phyloP scores from a whole-genome alignment of 1,140 invertebrate species.

The Lasaia peninsularis region DNA sequence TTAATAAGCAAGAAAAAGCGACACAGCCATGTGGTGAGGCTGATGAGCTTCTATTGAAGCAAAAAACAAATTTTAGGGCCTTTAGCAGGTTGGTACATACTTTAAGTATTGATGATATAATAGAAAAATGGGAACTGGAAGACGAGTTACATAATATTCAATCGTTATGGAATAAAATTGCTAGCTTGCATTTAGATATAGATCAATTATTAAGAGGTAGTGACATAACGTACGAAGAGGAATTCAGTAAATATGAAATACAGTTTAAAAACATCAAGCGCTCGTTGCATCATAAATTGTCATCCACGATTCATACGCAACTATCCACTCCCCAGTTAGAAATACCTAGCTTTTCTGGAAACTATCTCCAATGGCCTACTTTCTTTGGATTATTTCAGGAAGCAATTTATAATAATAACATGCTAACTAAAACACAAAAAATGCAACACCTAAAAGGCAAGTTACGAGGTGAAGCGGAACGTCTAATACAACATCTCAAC shows the following conservation, averaged over 20 bases:
- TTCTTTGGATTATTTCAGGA: conserved; percentile 1
- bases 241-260: neutral
- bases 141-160: conserved; percentile 14
- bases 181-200: neutral
- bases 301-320: neutral
- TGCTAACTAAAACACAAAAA: neutral
- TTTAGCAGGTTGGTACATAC: conserved; percentile 6
- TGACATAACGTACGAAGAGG: neutral
- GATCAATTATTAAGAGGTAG: neutral
- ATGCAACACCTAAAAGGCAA: conserved; percentile 11
- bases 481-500: neutral
- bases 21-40: conserved; percentile 2
- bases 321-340: neutral
- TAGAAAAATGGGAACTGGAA: conserved; percentile 15
- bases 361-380: neutral
- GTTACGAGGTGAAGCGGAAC: conserved; percentile 5
- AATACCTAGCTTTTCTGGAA: conserved; percentile 8
- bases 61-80: conserved; percentile 11
- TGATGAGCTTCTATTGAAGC: conserved; percentile 11
- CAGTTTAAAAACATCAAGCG: neutral
- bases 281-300: neutral
- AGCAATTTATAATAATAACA: neutral
- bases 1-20: conserved; percentile 9
- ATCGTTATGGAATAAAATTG: conserved; percentile 10
- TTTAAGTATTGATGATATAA: neutral